Evolutionary conservation across 2,888 invertebrate species (phyloP).

Genomic region (Idaea dimidiata): DNA sequence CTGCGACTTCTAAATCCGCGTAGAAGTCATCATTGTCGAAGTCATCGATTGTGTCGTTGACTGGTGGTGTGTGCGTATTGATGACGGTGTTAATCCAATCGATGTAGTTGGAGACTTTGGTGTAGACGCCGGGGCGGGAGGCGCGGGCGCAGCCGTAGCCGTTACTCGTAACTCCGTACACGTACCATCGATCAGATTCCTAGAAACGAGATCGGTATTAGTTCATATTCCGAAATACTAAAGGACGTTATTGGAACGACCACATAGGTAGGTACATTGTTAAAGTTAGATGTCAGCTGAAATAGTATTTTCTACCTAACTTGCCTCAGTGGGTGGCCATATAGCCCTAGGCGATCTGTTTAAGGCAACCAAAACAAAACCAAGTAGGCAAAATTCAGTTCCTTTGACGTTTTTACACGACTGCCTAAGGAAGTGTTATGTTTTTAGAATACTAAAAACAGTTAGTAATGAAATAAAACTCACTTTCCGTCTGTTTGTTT

Average conservation of each 20-base stretch:
- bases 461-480: no score
- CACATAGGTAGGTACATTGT: background rate
- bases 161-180: slow-evolving; percentile 88
- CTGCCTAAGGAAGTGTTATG: no score
- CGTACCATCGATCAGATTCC: slow-evolving; percentile 75
- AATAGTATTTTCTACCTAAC: background rate
- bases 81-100: slow-evolving; percentile 85
- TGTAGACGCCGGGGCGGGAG: slow-evolving; percentile 89
- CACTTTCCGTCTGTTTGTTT: no score
- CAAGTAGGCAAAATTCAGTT: no score
- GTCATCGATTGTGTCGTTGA: slow-evolving; percentile 44
- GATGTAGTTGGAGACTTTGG: slow-evolving; percentile 88
- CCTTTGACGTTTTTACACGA: no score
- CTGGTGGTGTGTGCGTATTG: slow-evolving; percentile 50
- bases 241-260: background rate
- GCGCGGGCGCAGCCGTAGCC: slow-evolving; percentile 90
- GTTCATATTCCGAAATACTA: background rate
- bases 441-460: no score
- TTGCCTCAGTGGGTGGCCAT: no score
- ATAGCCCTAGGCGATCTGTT: no score
- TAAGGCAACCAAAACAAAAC: no score
- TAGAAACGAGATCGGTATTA: slow-evolving; percentile 30
- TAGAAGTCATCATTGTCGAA: slow-evolving; percentile 57
- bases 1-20: slow-evolving; percentile 66
- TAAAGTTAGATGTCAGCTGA: no score